A percentile compares a stretch with the other conserved stretches of the same genome.
phyloP scores from a whole-genome alignment of 1,140 invertebrate genomes.

The Zelostemma sp. region DNA sequence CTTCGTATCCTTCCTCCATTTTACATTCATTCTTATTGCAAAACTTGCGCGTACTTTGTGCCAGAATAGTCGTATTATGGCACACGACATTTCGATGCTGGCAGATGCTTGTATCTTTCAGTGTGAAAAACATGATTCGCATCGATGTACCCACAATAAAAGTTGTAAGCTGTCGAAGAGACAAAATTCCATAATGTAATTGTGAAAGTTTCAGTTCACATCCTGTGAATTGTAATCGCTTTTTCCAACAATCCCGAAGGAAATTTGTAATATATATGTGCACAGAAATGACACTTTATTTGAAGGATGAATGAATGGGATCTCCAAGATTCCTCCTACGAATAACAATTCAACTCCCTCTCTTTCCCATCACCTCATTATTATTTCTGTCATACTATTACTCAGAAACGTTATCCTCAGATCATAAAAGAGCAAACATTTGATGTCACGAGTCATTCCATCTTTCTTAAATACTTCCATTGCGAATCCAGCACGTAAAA shows the following conservation, averaged over 20 bases:
- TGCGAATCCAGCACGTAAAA: too few relatives aligned
- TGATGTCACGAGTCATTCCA: neutral
- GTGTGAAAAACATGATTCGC: too few relatives aligned
- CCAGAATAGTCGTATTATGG: neutral
- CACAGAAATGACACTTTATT: neutral
- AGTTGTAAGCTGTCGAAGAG: too few relatives aligned
- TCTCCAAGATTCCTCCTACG: neutral
- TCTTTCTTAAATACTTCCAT: too few relatives aligned
- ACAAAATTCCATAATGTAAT: too few relatives aligned
- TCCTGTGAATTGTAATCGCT: neutral
- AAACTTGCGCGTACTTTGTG: conserved; percentile 31
- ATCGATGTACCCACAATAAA: too few relatives aligned
- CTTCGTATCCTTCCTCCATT: conserved; percentile 20
- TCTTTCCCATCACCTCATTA: neutral
- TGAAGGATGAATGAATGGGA: neutral
- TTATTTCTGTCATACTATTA: neutral
- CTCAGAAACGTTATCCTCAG: neutral
- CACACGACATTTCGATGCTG: conserved; percentile 1
- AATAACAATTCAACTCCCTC: neutral
- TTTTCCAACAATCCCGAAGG: too few relatives aligned
- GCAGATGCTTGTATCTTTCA: neutral
- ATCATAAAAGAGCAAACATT: neutral
- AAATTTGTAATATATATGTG: too few relatives aligned
- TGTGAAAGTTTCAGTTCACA: neutral
- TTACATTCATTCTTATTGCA: neutral